These are phyloP conservation scores for Arge pagana DNA, from an alignment of 2,888 invertebrate species.

Conservation along the genomic window DNA sequence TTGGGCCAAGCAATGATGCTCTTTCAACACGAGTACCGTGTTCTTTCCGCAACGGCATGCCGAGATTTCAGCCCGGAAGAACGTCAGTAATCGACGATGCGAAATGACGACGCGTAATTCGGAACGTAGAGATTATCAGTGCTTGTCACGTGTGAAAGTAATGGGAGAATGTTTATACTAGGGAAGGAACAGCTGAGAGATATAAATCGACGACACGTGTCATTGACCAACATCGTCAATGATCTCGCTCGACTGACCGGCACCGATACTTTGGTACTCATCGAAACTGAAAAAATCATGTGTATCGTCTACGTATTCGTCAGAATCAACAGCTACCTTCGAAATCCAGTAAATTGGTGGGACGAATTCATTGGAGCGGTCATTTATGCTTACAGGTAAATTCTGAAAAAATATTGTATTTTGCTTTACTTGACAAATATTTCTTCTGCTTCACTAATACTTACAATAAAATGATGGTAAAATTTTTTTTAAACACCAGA, in stretches of 20 bases:
- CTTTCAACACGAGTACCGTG: slow-evolving; percentile 1
- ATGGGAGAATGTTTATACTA: no score
- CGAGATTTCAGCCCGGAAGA: no score
- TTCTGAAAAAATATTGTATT: no score
- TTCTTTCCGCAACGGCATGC: not conserved
- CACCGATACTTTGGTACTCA: not conserved
- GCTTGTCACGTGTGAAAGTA: no score
- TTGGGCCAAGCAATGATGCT: slow-evolving; percentile 9
- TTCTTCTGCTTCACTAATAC: no score
- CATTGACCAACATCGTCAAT: not conserved
- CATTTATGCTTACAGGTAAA: not conserved
- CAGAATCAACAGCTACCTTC: not conserved
- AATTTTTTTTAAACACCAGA: no score
- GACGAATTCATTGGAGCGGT: not conserved
- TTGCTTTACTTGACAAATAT: no score
- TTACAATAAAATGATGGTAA: no score
- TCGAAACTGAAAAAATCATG: slow-evolving; percentile 2
- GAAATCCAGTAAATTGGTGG: not conserved
- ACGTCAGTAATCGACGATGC: no score
- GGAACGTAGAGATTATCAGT: no score
- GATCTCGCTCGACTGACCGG: not conserved
- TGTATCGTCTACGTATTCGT: not conserved
- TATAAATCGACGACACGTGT: slow-evolving; percentile 3
- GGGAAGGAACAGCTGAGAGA: not conserved
- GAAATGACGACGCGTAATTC: no score